phyloP scores from a whole-genome alignment of 1,140 invertebrate genomes.

The Liolophura sinensis region DNA sequence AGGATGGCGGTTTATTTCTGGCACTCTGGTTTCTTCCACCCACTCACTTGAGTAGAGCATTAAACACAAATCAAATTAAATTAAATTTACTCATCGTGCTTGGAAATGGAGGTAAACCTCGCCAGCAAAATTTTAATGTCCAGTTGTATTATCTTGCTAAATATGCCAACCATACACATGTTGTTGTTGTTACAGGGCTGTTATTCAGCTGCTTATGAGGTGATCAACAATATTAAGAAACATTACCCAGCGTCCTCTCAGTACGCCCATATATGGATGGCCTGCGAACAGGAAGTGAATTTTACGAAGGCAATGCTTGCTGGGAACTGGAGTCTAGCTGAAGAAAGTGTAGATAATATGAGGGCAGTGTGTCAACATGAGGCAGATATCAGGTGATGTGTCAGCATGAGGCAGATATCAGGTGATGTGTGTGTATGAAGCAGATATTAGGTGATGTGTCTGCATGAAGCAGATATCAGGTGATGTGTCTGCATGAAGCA shows the following conservation, averaged over 20 bases:
- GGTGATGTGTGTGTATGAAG: constrained; percentile 65
- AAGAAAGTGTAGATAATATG: constrained; percentile 73
- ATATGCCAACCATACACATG: background rate
- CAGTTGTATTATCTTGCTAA: too few species aligned
- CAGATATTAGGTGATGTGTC: constrained; percentile 50
- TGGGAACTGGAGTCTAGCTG: constrained; percentile 77
- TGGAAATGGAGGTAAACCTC: too few species aligned
- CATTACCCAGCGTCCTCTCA: constrained; percentile 34
- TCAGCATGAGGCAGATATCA: constrained; percentile 62
- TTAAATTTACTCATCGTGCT: too few species aligned
- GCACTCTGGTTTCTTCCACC: too few species aligned
- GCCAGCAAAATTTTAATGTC: too few species aligned
- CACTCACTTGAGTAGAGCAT: too few species aligned
- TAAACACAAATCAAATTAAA: too few species aligned
- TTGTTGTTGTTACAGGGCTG: constrained; percentile 27
- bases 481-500: constrained; percentile 7
- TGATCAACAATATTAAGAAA: constrained; percentile 41
- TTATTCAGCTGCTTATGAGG: constrained; percentile 37
- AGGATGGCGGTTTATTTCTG: too few species aligned
- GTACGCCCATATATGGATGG: constrained; percentile 68
- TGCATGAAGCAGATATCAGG: constrained; percentile 62
- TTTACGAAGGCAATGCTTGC: constrained; percentile 67
- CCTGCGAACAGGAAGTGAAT: constrained; percentile 68
- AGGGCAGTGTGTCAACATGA: constrained; percentile 73
- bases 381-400: constrained; percentile 66